Evolutionary conservation across 2,888 invertebrate genomes (phyloP).

Genomic region (Melieria picta): DNA sequence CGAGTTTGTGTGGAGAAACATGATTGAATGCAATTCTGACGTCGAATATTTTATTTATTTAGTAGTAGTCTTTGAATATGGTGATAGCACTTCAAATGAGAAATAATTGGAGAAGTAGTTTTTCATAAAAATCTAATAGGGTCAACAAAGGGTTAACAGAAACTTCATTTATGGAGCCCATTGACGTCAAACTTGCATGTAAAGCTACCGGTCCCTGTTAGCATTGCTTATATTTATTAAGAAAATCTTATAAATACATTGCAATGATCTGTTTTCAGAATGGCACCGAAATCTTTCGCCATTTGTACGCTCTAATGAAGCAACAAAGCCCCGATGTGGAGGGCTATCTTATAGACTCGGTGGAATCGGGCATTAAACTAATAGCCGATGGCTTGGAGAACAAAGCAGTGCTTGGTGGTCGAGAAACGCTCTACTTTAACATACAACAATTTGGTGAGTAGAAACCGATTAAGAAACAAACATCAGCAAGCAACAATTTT

Average conservation of each 20-base stretch:
- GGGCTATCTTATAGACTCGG: slow-evolving; percentile 74
- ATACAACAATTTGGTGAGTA: slow-evolving; percentile 76
- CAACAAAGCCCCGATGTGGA: slow-evolving; percentile 64
- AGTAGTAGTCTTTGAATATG: no score
- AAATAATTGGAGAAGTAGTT: no score
- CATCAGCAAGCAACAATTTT: no score
- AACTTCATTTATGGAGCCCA: no score
- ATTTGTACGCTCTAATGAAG: slow-evolving; percentile 75
- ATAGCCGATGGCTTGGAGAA: slow-evolving; percentile 71
- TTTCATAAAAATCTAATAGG: no score
- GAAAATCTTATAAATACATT: neutral
- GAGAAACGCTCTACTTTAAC: slow-evolving; percentile 80
- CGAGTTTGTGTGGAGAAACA: no score
- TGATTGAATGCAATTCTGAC: no score
- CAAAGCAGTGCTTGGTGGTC: slow-evolving; percentile 76
- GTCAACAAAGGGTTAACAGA: no score
- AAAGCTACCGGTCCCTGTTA: neutral
- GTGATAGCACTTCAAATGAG: no score
- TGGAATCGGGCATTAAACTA: slow-evolving; percentile 76
- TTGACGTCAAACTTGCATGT: no score
- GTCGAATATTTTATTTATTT: no score
- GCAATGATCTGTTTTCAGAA: slow-evolving; percentile 67
- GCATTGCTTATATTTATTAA: neutral
- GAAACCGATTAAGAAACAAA: neutral
- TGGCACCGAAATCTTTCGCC: slow-evolving; percentile 79